phyloP scores from a whole-genome alignment of 2,888 invertebrate species.

The Malacosoma neustria region DNA sequence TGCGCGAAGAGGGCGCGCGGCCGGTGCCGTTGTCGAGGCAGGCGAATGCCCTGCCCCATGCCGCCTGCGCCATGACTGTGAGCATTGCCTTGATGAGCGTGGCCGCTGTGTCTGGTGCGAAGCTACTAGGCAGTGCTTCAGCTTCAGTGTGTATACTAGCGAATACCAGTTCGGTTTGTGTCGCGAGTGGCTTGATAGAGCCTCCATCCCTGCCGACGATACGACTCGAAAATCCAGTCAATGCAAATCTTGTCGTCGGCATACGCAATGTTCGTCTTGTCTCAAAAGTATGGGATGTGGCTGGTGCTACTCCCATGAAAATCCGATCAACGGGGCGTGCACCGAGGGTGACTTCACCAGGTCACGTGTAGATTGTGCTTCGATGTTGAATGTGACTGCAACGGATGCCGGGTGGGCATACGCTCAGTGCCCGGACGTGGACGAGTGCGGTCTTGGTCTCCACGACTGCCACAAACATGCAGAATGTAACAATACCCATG shows the following conservation, averaged over 20 bases:
- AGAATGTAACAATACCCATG: slow-evolving; percentile 93
- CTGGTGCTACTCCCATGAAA: slow-evolving; percentile 93
- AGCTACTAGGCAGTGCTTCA: slow-evolving; percentile 92
- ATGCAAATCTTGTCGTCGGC: slow-evolving; percentile 86
- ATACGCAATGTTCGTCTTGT: slow-evolving; percentile 85
- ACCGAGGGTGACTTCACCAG: slow-evolving; percentile 91
- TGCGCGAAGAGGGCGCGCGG: slow-evolving; percentile 83
- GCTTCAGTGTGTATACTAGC: slow-evolving; percentile 96
- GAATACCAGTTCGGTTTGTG: slow-evolving; percentile 96
- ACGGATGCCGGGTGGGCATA: slow-evolving; percentile 91
- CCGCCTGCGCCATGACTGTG: slow-evolving; percentile 83
- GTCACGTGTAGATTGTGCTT: slow-evolving; percentile 82
- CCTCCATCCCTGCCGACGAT: slow-evolving; percentile 65
- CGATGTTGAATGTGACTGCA: slow-evolving; percentile 76
- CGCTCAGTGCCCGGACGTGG: slow-evolving; percentile 93
- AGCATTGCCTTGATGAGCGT: slow-evolving; percentile 87
- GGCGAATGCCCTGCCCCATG: slow-evolving; percentile 88
- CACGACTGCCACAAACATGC: slow-evolving; percentile 95
- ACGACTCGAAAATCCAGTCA: slow-evolving; percentile 71
- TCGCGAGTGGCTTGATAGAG: slow-evolving; percentile 93
- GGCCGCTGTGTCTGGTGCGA: slow-evolving; percentile 98
- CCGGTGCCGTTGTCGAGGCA: slow-evolving; percentile 77
- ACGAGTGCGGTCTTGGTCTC: slow-evolving; percentile 91
- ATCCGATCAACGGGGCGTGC: slow-evolving; percentile 91
- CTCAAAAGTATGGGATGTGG: slow-evolving; percentile 91